A percentile compares a stretch with the other conserved stretches of the same genome.
These are phyloP conservation scores for Falco cherrug DNA, from an alignment of 2,797 vertebrate genomes.

Conservation along the genomic window DNA sequence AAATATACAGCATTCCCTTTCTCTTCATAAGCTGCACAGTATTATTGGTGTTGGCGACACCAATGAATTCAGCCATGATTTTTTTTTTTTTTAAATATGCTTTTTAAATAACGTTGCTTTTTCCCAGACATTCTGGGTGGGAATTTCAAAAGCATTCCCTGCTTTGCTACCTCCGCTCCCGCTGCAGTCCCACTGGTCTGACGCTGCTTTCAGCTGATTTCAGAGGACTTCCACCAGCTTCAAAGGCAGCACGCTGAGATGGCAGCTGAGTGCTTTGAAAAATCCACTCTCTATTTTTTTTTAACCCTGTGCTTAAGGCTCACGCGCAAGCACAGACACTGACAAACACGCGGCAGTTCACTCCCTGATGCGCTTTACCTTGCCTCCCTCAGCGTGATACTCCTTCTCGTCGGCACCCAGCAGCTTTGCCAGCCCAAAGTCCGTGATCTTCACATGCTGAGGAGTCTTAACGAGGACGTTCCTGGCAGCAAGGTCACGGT, in stretches of 20 bases:
- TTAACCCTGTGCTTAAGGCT: neutral
- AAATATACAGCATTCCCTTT: slow-evolving; percentile 41
- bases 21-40: neutral
- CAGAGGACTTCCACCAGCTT: slow-evolving; percentile 42
- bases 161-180: neutral
- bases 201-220: slow-evolving; percentile 4
- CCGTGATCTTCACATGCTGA: slow-evolving; percentile 93
- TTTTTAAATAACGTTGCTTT: neutral
- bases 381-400: slow-evolving; percentile 91
- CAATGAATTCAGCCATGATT: neutral
- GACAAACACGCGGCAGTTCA: fast-evolving
- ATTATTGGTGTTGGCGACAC: neutral
- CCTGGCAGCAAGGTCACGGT: slow-evolving; percentile 92
- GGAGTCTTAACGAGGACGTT: slow-evolving; percentile 93
- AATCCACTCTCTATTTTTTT: neutral
- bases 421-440: slow-evolving; percentile 92
- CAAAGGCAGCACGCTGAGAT: slow-evolving; percentile 24
- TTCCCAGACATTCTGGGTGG: slow-evolving; percentile 48
- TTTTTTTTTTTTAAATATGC: neutral
- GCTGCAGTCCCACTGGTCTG: neutral
- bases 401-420: slow-evolving; percentile 90
- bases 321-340: fast-evolving
- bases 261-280: neutral
- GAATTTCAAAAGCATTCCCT: slow-evolving; percentile 44
- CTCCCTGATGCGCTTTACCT: slow-evolving; percentile 72